Percentiles rank a stretch among this genome's conserved stretches.
Conservation (phyloP, 2,888 invertebrate species). For the Globia sparganii region DNA sequence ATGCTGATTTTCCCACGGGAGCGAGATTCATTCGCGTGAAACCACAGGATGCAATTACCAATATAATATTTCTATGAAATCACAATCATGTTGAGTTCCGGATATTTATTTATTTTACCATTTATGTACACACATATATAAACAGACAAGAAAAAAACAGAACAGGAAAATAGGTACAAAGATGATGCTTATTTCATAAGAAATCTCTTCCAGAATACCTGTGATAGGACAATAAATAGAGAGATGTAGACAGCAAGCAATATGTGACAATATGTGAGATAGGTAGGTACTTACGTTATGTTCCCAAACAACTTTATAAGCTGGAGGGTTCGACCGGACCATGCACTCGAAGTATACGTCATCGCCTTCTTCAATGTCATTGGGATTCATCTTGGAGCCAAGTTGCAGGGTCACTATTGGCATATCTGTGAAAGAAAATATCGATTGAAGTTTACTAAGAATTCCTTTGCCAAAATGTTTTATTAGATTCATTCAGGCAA, state of each 20-base stretch:
- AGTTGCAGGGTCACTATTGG: constrained; percentile 85
- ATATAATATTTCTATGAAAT: background rate
- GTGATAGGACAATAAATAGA: no score
- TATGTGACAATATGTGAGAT: background rate
- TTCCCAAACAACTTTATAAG: constrained; percentile 89
- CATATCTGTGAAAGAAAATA: constrained; percentile 75
- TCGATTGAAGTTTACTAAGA: background rate
- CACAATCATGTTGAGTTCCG: background rate
- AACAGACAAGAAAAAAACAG: no score
- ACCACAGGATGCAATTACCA: background rate
- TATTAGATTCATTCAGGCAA: background rate
- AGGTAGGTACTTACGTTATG: constrained; percentile 84
- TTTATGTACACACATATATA: no score
- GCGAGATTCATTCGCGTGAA: background rate
- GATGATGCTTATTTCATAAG: no score
- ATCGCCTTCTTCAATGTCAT: constrained; percentile 88
- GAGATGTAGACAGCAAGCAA: no score
- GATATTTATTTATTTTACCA: no score
- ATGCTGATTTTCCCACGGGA: background rate
- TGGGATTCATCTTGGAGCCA: constrained; percentile 86
- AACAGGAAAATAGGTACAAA: no score
- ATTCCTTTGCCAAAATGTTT: background rate
- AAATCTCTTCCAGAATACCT: no score
- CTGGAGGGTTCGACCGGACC: constrained; percentile 88
- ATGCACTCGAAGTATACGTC: constrained; percentile 88